A percentile compares a stretch with the other conserved stretches of the same genome.
Conservation (phyloP, 2,797 vertebrate species). For the Lycodopsis pacificus region DNA sequence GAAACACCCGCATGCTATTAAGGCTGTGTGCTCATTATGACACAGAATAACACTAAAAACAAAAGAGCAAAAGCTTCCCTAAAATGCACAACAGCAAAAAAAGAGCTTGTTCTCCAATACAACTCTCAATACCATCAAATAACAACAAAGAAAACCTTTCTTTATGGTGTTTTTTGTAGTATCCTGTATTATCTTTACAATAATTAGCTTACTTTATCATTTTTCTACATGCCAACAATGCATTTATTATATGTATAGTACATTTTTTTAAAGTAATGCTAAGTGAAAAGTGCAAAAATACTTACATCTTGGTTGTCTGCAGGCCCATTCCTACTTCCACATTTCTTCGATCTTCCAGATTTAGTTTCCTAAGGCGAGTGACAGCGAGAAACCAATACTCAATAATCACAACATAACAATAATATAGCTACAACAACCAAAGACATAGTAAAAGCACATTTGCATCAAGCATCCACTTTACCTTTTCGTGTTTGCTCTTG, state of each 20-base stretch:
- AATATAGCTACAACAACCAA: not conserved
- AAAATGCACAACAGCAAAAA: not conserved
- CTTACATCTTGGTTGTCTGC: conserved; percentile 75
- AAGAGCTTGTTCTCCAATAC: not conserved
- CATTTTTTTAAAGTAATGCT: not conserved
- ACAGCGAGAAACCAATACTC: not conserved
- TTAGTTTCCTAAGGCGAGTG: conserved; percentile 71
- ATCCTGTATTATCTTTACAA: not conserved
- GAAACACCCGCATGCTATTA: not conserved
- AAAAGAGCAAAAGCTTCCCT: not conserved
- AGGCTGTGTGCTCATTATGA: conserved; percentile 18
- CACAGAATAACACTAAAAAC: not conserved
- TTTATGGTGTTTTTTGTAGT: not conserved
- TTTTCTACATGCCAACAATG: not conserved
- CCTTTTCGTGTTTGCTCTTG: conserved; percentile 83
- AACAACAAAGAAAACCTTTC: not conserved
- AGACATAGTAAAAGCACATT: not conserved
- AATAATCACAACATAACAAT: not conserved
- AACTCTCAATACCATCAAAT: not conserved
- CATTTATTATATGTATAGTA: not conserved
- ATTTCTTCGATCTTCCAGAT: conserved; percentile 76
- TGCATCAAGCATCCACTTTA: conserved; percentile 39
- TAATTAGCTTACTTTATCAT: not conserved
- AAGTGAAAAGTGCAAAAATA: conserved; percentile 28
- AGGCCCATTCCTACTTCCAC: conserved; percentile 77